Evolutionary conservation across 2,888 invertebrate species (phyloP).

Genomic region (Nomada goodeniana): DNA sequence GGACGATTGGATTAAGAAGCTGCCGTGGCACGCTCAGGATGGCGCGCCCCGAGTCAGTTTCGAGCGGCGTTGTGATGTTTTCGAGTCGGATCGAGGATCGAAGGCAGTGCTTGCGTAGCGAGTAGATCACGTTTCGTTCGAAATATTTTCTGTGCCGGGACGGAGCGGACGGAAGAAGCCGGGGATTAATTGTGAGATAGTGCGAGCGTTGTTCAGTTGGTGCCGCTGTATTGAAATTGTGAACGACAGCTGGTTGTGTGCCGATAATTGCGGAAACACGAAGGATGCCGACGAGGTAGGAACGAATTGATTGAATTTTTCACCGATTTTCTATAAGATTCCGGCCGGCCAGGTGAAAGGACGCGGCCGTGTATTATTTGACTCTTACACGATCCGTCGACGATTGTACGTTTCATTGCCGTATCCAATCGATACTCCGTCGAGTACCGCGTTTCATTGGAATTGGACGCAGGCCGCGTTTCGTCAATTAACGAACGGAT

Average conservation of each 20-base stretch:
- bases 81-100: neutral
- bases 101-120: neutral
- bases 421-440: neutral
- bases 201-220: neutral
- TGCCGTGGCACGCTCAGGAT: neutral
- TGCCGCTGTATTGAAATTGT: neutral
- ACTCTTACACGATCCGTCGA: slow-evolving; percentile 10
- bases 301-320: slow-evolving; percentile 2
- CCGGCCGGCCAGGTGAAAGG: neutral
- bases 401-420: slow-evolving; percentile 26
- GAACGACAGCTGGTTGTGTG: neutral
- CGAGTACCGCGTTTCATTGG: slow-evolving; percentile 4
- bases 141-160: too few relatives aligned
- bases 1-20: slow-evolving; percentile 45
- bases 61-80: neutral
- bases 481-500: slow-evolving; percentile 16
- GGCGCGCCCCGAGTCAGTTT: neutral
- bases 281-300: slow-evolving; percentile 30
- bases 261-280: slow-evolving; percentile 8
- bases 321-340: neutral
- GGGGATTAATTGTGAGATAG: slow-evolving; percentile 1
- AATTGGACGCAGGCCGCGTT: neutral
- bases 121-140: neutral
- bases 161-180: neutral
- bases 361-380: slow-evolving; percentile 2